These are phyloP conservation scores for Dipus sagitta DNA, from an alignment of 2,797 vertebrate genomes.

Conservation along the genomic window DNA sequence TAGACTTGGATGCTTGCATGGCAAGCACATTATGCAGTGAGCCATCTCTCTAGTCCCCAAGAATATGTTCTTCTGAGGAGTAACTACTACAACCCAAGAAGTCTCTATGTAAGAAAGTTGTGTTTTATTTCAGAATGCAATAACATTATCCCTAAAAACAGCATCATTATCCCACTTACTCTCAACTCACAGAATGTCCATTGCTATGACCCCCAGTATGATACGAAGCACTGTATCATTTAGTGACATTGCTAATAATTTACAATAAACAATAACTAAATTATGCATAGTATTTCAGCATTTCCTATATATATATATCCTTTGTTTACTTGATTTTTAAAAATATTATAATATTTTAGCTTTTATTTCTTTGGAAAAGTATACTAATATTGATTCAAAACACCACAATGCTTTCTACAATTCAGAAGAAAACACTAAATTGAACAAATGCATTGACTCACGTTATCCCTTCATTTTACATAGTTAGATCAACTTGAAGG, in stretches of 20 bases:
- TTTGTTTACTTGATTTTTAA: neutral
- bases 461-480: neutral
- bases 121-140: neutral
- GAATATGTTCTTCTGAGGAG: neutral
- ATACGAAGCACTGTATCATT: neutral
- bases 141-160: neutral
- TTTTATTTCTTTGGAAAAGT: neutral
- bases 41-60: no score
- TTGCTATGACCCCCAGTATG: neutral
- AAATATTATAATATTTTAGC: neutral
- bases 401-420: neutral
- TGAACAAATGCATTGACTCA: neutral
- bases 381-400: neutral
- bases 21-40: no score
- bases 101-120: neutral
- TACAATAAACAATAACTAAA: neutral
- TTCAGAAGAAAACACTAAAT: neutral
- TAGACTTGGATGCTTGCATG: no score
- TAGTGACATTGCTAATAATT: neutral
- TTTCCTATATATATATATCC: neutral
- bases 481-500: neutral
- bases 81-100: neutral
- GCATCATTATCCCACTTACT: neutral
- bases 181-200: neutral
- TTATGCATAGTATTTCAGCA: neutral